Conservation (phyloP, 2,888 invertebrate species). For the Lordiphosa fenestrarum region DNA sequence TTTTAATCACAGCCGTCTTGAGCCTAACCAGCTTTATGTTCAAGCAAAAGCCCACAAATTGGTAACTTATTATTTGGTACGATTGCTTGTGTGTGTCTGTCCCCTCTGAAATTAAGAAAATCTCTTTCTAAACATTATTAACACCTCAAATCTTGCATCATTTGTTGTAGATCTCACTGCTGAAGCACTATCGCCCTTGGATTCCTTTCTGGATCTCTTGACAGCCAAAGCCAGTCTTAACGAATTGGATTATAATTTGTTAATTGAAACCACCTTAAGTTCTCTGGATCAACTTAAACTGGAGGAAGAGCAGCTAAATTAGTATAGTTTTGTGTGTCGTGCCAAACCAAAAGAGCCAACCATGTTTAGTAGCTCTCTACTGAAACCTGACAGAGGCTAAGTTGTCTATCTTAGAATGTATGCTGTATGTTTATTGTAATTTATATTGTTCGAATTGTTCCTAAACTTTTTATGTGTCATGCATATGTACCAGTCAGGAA, state of each 20-base stretch:
- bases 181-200: slow-evolving; percentile 88
- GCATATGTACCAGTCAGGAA: too few relatives aligned
- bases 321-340: slow-evolving; percentile 8
- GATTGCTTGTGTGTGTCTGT: slow-evolving; percentile 26
- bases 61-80: slow-evolving; percentile 30
- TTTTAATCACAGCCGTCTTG: slow-evolving; percentile 48
- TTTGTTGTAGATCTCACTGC: slow-evolving; percentile 85
- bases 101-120: neutral
- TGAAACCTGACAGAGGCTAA: neutral
- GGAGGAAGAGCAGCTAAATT: slow-evolving; percentile 27
- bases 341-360: slow-evolving; percentile 24
- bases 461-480: too few relatives aligned
- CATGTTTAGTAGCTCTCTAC: too few relatives aligned
- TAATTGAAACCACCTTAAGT: slow-evolving; percentile 88
- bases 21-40: slow-evolving; percentile 49
- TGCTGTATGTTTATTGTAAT: too few relatives aligned
- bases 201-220: slow-evolving; percentile 90
- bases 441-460: too few relatives aligned
- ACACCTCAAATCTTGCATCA: neutral
- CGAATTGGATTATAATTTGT: slow-evolving; percentile 91
- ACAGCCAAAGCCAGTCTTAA: slow-evolving; percentile 93
- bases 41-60: slow-evolving; percentile 33
- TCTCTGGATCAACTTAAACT: slow-evolving; percentile 77
- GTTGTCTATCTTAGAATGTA: too few relatives aligned
- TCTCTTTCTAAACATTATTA: too few relatives aligned